phyloP scores from a whole-genome alignment of 2,888 invertebrate genomes.

The Serripes groenlandicus region DNA sequence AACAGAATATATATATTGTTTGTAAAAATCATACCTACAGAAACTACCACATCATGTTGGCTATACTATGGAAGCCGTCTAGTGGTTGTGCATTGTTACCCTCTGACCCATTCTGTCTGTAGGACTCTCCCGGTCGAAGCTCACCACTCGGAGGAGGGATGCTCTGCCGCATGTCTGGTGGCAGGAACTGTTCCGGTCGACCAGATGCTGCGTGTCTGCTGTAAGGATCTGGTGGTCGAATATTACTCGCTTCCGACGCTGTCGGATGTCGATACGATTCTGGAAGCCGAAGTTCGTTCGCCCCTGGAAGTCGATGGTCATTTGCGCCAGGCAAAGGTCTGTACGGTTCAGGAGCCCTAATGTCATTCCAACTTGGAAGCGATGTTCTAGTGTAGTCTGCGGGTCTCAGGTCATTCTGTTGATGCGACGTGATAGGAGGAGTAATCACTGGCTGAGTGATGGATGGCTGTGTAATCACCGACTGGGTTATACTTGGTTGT shows the following conservation, averaged over 20 bases:
- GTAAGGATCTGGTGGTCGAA: neutral
- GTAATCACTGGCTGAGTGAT: neutral
- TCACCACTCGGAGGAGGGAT: neutral
- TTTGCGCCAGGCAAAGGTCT: neutral
- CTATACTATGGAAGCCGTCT: slow-evolving; percentile 2
- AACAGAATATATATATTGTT: too few species aligned
- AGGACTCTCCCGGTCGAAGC: neutral
- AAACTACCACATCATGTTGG: neutral
- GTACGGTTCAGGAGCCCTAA: neutral
- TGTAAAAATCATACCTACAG: too few species aligned
- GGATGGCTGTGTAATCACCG: neutral
- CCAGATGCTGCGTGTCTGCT: neutral
- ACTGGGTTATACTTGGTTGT: neutral
- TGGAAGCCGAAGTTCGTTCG: neutral
- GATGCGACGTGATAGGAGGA: too few species aligned
- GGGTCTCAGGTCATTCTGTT: neutral
- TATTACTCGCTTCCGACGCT: neutral
- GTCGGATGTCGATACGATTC: neutral
- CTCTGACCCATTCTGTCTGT: neutral
- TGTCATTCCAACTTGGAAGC: slow-evolving; percentile 7
- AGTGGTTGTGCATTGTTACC: neutral
- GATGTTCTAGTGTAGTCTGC: neutral
- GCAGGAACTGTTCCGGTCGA: neutral
- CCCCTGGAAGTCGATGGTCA: neutral
- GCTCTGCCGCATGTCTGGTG: neutral